Evolutionary conservation across 2,888 invertebrate genomes (phyloP), one percentile per base, ranked within the genome.

Genomic region (Mimas tiliae): DNA sequence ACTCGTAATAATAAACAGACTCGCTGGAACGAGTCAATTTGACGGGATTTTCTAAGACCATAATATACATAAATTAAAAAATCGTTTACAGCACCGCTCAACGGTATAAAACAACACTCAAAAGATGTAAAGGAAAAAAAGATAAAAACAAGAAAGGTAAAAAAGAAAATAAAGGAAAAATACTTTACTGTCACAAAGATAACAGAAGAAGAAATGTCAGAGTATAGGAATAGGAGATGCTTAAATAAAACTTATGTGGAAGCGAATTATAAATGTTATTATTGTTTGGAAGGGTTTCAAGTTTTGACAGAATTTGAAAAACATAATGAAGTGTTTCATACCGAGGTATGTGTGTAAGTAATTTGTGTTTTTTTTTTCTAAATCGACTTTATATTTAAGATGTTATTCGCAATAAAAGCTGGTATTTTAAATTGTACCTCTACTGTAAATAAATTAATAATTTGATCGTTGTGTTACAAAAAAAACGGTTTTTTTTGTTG

Each of bases 261-360:
- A 48, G 74, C 77, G 0, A n/a, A 50, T 1, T 78, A 71, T 69
- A 86, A 85, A 76, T 89, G 90, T 81, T 77, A 83, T 1, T 75
- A 72, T 34, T 89, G 90, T 79, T 62, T 84, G 8, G 67, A 76
- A 67, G 70, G 19, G 0, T 88, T 83, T 77, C 70, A 72, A 14
- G 74, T 62, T 67, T 65, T 78, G 63, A 71, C 63, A 51, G 75
- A 75, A 16, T 76, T 85, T 62, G 71, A 77, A 1, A 65, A 45
- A 4, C 90, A 90, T 73, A 74, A 81, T 64, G 47, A 65, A 19
- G 70, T 64, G 9, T 67, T 79, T 6, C 88, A 90, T 78, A 63
- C 62, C 0, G 67, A 83, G 80, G 89, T 88, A 68, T 74, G 72
- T 64, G 12, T n/a, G 52, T 34, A 51, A 21, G 62, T 45, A 45